Evolutionary conservation across 1,140 invertebrate genomes (phyloP).

Genomic region (Aphidius gifuensis): DNA sequence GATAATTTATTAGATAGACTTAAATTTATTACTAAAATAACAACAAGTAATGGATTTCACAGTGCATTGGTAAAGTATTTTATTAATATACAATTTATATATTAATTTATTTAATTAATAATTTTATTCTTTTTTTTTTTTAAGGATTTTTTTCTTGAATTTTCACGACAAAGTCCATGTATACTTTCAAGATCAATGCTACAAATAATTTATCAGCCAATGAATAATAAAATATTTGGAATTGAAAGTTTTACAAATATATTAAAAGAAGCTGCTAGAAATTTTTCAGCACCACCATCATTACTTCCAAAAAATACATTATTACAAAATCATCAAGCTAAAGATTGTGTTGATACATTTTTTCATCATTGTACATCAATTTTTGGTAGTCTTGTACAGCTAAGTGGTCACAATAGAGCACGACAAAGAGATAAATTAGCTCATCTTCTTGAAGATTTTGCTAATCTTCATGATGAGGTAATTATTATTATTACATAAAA

Average conservation of each 20-base stretch:
- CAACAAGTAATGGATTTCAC: constrained; percentile 75
- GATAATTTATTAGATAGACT: constrained; percentile 77
- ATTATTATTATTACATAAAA: too few relatives aligned
- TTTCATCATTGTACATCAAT: constrained; percentile 83
- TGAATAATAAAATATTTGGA: constrained; percentile 53
- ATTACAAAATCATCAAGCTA: constrained; percentile 66
- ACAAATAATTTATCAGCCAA: constrained; percentile 75
- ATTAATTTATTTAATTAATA: too few relatives aligned
- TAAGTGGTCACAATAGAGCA: constrained; percentile 92
- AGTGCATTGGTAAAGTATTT: constrained; percentile 59
- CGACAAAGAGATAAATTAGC: constrained; percentile 91
- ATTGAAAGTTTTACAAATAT: constrained; percentile 70
- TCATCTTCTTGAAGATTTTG: constrained; percentile 84
- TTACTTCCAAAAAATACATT: constrained; percentile 68
- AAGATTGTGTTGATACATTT: constrained; percentile 86
- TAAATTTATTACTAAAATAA: constrained; percentile 79
- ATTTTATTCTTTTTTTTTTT: too few relatives aligned
- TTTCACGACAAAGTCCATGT: constrained; percentile 80
- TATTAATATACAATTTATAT: too few relatives aligned
- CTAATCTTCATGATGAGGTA: constrained; percentile 85
- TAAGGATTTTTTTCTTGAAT: constrained; percentile 86
- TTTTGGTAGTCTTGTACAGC: constrained; percentile 83
- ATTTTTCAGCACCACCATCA: constrained; percentile 85
- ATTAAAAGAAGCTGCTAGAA: constrained; percentile 77
- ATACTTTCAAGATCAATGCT: constrained; percentile 90